Evolutionary conservation across 30 jellyfish, hydroid and myxozoan species (phyloP), one percentile per base, ranked within the genome.

Genomic region (Aurelia sp.): DNA sequence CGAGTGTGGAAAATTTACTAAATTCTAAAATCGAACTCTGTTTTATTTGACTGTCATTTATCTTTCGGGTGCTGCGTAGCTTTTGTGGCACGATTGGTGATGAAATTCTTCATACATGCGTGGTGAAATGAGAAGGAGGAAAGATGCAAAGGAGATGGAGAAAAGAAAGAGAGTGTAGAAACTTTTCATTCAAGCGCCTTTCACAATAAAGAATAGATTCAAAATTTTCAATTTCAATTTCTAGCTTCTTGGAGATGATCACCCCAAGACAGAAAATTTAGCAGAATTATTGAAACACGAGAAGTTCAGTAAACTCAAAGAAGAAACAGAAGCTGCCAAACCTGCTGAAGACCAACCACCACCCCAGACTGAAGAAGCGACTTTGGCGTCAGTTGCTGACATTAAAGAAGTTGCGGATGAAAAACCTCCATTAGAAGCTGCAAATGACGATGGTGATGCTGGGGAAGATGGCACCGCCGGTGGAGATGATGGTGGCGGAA

Each of bases 241-340:
- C 52, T 3, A 84, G 93, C 82, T 84, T 35, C 79, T 84, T 0
- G 93, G 93, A 3, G 87, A 48, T 27, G 93, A 84, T 31, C 93
- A 84, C 47, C 93, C 93, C 21, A 84, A 84, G n/a, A 84, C 93
- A 9, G 93, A 84, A 48, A 86, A 84, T 15, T 50, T 84, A 6
- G 73, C 48, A 3, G 87, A 84, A 68, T 20, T 84, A 5, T 31
- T 84, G 52, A 68, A 62, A 58, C 60, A 74, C 40, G 87, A 62
- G 33, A 84, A 84, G 53, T 84, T 84, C 81, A 71, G 50, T 10
- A 15, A 71, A 57, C 62, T 84, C 12, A 66, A 30, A 53, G 85
- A 62, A 37, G 91, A 62, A n/a, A 6, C 33, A 53, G 68, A 81
- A 37, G 76, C 84, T 33, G 89, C 33, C 60, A 82, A 40, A 16